Evolutionary conservation across 2,888 invertebrate species (phyloP).

Genomic region (Erebia epiphron): DNA sequence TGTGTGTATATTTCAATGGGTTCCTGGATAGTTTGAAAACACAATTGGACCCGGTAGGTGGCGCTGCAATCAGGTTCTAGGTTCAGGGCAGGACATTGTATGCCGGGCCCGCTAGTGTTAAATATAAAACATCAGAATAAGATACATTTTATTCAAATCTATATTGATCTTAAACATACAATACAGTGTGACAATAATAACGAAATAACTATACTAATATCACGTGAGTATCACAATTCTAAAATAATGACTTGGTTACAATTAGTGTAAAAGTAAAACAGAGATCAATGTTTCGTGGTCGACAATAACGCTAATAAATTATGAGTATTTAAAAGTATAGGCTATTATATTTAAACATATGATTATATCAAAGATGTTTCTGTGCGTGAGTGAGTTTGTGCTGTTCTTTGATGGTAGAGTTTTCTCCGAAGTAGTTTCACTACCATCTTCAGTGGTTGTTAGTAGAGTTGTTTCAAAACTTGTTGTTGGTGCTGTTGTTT

Average conservation of each 20-base stretch:
- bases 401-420: constrained; percentile 26
- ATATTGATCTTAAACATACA: constrained; percentile 28
- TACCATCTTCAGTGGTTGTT: constrained; percentile 30
- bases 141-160: constrained; percentile 4
- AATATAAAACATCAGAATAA: constrained; percentile 11
- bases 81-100: too few species aligned
- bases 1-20: too few species aligned
- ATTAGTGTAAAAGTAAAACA: constrained; percentile 31
- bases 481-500: constrained; percentile 47
- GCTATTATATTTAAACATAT: constrained; percentile 11
- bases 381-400: constrained; percentile 9
- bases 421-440: constrained; percentile 29
- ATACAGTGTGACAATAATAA: constrained; percentile 36
- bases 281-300: constrained; percentile 34
- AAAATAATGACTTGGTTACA: constrained; percentile 28
- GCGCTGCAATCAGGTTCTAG: too few species aligned
- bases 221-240: constrained; percentile 38
- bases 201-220: constrained; percentile 34
- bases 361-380: neutral
- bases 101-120: neutral
- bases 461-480: constrained; percentile 40
- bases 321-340: constrained; percentile 3
- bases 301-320: constrained; percentile 17
- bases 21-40: too few species aligned
- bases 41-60: too few species aligned